phyloP scores from a whole-genome alignment of 2,888 invertebrate species.

The Parnassius smintheus region DNA sequence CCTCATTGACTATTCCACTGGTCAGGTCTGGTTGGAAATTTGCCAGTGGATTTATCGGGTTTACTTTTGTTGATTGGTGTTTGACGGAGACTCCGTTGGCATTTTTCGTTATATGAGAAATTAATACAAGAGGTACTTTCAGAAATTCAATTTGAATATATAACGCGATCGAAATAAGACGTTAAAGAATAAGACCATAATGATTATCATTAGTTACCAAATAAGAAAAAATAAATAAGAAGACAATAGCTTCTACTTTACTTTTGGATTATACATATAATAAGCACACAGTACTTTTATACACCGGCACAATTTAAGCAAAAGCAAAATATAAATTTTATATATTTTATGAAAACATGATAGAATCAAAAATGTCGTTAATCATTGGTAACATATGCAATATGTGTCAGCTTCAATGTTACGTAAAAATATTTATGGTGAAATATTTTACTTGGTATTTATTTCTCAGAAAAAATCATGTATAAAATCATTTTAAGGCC shows the following conservation, averaged over 20 bases:
- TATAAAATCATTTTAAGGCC: too few relatives aligned
- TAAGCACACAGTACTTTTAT: too few relatives aligned
- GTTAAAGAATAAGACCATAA: too few relatives aligned
- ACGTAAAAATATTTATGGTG: neutral
- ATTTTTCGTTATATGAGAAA: neutral
- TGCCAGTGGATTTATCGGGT: slow-evolving; percentile 17
- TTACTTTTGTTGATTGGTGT: slow-evolving; percentile 9
- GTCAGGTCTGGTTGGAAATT: slow-evolving; percentile 14
- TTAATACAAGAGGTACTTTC: neutral
- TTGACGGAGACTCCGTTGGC: neutral
- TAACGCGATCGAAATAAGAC: too few relatives aligned
- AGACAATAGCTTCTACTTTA: too few relatives aligned
- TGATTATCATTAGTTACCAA: too few relatives aligned
- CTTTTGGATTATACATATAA: too few relatives aligned
- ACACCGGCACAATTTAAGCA: too few relatives aligned
- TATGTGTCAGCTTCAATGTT: neutral
- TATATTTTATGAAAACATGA: neutral
- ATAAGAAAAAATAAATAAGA: too few relatives aligned
- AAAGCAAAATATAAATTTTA: too few relatives aligned
- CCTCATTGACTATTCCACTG: slow-evolving; percentile 22
- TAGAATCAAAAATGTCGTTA: neutral
- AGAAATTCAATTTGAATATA: too few relatives aligned
- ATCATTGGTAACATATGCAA: neutral
- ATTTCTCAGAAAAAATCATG: too few relatives aligned
- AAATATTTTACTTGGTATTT: neutral